Evolutionary conservation across 2,888 invertebrate genomes (phyloP).

Genomic region (Rhimphoctona megacephalus): DNA sequence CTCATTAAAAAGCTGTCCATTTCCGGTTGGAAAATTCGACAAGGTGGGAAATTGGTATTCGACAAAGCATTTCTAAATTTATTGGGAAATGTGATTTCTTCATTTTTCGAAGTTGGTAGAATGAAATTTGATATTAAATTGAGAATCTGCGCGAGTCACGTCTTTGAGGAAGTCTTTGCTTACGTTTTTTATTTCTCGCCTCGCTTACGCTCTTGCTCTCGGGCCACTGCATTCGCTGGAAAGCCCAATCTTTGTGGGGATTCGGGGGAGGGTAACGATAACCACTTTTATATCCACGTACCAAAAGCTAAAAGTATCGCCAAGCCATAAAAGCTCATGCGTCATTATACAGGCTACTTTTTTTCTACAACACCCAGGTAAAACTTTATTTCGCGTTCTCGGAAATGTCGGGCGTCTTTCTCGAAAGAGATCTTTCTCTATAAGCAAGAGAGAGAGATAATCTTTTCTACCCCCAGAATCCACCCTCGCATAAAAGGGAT

Average conservation of each 20-base stretch:
- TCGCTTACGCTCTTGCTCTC: conserved; percentile 17
- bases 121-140: not conserved
- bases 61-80: not conserved
- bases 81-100: not conserved
- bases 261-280: not conserved
- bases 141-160: conserved; percentile 17
- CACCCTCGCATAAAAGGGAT: conserved; percentile 22
- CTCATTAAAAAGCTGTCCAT: not conserved
- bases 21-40: not conserved
- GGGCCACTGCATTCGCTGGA: not conserved
- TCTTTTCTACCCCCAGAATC: conserved; percentile 33
- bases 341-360: conserved; percentile 24
- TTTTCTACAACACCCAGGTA: not conserved
- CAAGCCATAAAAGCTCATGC: conserved; percentile 43
- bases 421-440: not conserved
- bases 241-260: conserved; percentile 13
- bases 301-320: conserved; percentile 10
- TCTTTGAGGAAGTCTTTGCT: conserved; percentile 28
- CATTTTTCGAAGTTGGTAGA: not conserved
- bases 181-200: not conserved
- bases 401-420: conserved; percentile 3
- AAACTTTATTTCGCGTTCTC: conserved; percentile 28
- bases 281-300: conserved; percentile 43
- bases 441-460: not conserved
- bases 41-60: not conserved